phyloP scores from a whole-genome alignment of 2,888 invertebrate species.

The Nymphalis polychloros region DNA sequence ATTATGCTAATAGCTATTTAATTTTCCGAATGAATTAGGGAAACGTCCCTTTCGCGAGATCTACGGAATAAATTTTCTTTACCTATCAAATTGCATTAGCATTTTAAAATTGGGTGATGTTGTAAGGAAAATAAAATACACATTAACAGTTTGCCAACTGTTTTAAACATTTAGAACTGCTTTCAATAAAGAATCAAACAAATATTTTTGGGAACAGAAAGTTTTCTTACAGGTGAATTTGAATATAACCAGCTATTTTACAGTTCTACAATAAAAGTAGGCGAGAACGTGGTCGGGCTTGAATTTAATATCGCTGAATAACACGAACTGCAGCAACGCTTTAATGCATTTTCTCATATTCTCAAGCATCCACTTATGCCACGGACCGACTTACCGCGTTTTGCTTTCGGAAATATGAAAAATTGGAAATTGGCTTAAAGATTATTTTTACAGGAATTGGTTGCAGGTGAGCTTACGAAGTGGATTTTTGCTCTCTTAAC shows the following conservation, averaged over 20 bases:
- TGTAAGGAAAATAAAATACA: conserved; percentile 1
- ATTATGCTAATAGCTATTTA: conserved; percentile 11
- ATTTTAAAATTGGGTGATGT: conserved; percentile 20
- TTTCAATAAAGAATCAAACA: too few species aligned
- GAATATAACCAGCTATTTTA: conserved; percentile 16
- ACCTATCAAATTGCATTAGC: conserved; percentile 23
- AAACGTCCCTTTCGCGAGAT: conserved; percentile 7
- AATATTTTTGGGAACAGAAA: neutral
- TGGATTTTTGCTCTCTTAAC: neutral
- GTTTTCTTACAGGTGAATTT: neutral
- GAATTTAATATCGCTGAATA: conserved; percentile 35
- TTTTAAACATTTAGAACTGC: neutral
- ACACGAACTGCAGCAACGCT: conserved; percentile 27
- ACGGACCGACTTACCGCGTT: conserved; percentile 16
- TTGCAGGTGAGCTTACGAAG: neutral
- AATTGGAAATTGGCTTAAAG: conserved; percentile 14
- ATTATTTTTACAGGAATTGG: conserved; percentile 8
- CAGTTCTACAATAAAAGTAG: conserved; percentile 21
- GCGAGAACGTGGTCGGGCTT: conserved; percentile 23
- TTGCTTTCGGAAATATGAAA: conserved; percentile 12
- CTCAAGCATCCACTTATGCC: conserved; percentile 24
- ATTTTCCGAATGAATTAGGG: conserved; percentile 5
- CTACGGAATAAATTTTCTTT: conserved; percentile 14
- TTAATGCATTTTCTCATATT: conserved; percentile 33
- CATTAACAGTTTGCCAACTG: neutral